Evolutionary conservation across 2,797 vertebrate species (phyloP).

Genomic region (Catharus ustulatus): DNA sequence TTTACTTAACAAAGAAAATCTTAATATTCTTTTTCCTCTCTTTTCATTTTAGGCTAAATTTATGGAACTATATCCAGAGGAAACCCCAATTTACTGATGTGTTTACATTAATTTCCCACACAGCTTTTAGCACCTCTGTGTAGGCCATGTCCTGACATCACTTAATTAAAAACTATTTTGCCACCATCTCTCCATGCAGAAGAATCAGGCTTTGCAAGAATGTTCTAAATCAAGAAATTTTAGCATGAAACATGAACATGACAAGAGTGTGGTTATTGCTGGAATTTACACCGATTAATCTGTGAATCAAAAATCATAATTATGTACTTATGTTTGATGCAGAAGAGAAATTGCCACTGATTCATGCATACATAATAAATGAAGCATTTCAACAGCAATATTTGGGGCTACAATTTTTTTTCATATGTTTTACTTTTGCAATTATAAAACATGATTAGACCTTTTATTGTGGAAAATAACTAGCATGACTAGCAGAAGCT

Average conservation of each 20-base stretch:
- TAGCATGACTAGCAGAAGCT: neutral
- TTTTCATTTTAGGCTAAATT: conserved; percentile 60
- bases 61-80: conserved; percentile 22
- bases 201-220: neutral
- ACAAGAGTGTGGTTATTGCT: neutral
- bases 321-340: neutral
- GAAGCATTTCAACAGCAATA: neutral
- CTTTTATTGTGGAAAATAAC: neutral
- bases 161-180: conserved; percentile 32
- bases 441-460: neutral
- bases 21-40: neutral
- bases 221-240: neutral
- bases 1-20: conserved; percentile 22
- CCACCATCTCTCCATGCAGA: neutral
- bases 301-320: conserved; percentile 8
- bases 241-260: neutral
- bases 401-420: neutral
- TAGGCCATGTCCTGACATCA: neutral
- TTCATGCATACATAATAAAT: conserved; percentile 15
- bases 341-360: neutral
- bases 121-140: conserved; percentile 48
- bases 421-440: neutral
- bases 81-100: conserved; percentile 42
- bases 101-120: conserved; percentile 40
- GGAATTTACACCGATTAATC: neutral